Percentiles rank a stretch among this genome's conserved stretches.
Conservation (phyloP, 1,140 invertebrate genomes). For the fruit fly (Drosophila melanogaster) region Release_6_plus_ISO1_MT NT_037436.4:13594001-13594500, state of each 20-base stretch:
- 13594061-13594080: conserved; percentile 21
- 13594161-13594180: conserved; percentile 18
- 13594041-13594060: background rate
- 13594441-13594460: conserved; percentile 53
- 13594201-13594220: conserved; percentile 27
- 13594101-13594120: background rate
- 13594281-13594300: conserved; percentile 37
- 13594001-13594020: background rate
- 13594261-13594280: background rate
- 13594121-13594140: conserved; percentile 42
- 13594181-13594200: conserved; percentile 13
- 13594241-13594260: background rate
- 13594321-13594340: conserved; percentile 68
- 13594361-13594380: background rate
- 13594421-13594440: conserved; percentile 8
- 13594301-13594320: conserved; percentile 65
- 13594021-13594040: background rate
- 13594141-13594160: conserved; percentile 62
- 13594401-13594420: conserved; percentile 15
- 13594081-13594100: conserved; percentile 24
- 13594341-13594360: conserved; percentile 31
- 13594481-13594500: conserved; percentile 37
- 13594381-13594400: conserved; percentile 8
- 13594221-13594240: background rate
- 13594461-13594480: conserved; percentile 12